Evolutionary conservation across 1,140 invertebrate genomes (phyloP).

Genomic region (Choristoneura fumiferana): DNA sequence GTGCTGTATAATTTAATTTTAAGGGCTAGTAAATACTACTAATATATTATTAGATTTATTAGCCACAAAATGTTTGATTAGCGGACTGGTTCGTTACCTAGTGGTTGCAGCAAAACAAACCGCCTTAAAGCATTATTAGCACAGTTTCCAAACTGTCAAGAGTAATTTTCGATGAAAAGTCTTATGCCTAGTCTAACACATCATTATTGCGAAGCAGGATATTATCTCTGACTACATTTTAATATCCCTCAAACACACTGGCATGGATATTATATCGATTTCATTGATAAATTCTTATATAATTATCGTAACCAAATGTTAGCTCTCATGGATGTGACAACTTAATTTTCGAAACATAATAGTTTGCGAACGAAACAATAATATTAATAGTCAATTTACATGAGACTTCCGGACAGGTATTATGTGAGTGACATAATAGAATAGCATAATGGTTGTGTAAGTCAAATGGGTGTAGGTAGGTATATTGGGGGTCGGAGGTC

Average conservation of each 20-base stretch:
- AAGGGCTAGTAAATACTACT: no score
- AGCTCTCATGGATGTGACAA: not conserved
- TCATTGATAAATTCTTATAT: no score
- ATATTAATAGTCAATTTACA: not conserved
- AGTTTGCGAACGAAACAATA: not conserved
- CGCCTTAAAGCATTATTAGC: slow-evolving; percentile 13
- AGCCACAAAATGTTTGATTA: not conserved
- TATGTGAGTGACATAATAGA: slow-evolving; percentile 14
- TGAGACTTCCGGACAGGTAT: not conserved
- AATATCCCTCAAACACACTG: not conserved
- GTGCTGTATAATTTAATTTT: no score
- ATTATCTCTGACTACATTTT: not conserved
- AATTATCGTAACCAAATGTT: no score
- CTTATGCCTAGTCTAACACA: not conserved
- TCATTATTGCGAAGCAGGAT: not conserved
- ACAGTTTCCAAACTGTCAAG: not conserved
- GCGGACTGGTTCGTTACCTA: no score
- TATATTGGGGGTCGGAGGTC: slow-evolving; percentile 7
- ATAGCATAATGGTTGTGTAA: slow-evolving; percentile 16
- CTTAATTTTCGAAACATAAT: not conserved
- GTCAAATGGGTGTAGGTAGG: slow-evolving; percentile 2
- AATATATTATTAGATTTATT: no score
- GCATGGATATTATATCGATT: not conserved
- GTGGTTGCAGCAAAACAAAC: not conserved
- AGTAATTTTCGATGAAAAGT: slow-evolving; percentile 5